Conservation (phyloP, 2,113 vertebrate genomes). For the Myodes glareolus region DNA sequence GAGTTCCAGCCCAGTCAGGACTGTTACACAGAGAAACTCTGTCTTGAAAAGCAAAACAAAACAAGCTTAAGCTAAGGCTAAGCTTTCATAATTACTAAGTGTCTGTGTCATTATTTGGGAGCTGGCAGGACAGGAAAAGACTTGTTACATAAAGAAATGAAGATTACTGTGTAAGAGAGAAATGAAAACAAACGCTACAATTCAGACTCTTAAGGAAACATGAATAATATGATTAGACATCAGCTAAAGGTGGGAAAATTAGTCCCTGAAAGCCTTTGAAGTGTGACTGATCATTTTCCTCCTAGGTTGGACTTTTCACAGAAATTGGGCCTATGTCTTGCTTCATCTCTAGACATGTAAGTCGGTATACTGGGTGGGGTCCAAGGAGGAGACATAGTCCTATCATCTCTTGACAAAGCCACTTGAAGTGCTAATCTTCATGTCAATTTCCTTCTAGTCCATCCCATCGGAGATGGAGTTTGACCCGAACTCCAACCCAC, state of each 20-base stretch:
- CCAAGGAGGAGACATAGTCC: fast-evolving
- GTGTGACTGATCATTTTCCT: neutral
- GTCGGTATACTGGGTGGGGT: constrained; percentile 59
- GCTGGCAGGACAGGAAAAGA: too few relatives aligned
- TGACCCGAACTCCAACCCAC: constrained; percentile 95
- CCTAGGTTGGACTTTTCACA: constrained; percentile 94
- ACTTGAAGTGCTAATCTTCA: neutral
- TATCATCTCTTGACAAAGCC: too few relatives aligned
- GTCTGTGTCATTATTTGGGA: too few relatives aligned
- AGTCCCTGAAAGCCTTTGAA: neutral
- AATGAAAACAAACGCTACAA: neutral
- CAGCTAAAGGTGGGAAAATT: neutral
- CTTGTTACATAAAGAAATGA: neutral
- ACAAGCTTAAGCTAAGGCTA: too few relatives aligned
- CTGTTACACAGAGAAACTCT: neutral
- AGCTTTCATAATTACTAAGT: too few relatives aligned
- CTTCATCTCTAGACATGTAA: constrained; percentile 96
- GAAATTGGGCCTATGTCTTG: constrained; percentile 98
- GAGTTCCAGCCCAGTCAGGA: neutral
- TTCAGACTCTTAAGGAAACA: neutral
- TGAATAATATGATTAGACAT: neutral
- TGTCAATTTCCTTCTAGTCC: constrained; percentile 86
- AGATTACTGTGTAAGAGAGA: neutral
- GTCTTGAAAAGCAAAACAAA: neutral
- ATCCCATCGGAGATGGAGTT: constrained; percentile 97